Percentiles rank a stretch among this genome's conserved stretches.
Conservation (phyloP, 2,797 vertebrate species). For the Lindbergichthys nudifrons region DNA sequence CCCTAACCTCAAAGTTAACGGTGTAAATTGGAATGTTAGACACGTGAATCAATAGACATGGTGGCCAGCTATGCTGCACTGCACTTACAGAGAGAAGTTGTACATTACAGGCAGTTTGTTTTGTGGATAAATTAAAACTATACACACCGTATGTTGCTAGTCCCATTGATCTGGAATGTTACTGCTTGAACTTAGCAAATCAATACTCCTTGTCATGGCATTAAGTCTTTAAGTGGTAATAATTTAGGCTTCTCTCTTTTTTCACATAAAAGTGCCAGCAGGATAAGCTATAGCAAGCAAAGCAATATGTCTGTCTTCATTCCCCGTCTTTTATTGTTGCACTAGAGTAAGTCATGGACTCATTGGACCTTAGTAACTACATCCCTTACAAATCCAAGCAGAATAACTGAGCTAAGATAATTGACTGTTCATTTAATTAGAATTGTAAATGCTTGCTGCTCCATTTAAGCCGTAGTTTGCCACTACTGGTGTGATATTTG, state of each 20-base stretch:
- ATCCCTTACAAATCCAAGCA: constrained; percentile 46
- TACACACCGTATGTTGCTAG: constrained; percentile 34
- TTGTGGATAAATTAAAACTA: constrained; percentile 37
- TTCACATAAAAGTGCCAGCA: constrained; percentile 15
- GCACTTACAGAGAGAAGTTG: constrained; percentile 19
- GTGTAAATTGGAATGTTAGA: background rate
- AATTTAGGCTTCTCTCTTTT: constrained; percentile 33
- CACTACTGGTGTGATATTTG: constrained; percentile 52
- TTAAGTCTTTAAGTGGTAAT: constrained; percentile 60
- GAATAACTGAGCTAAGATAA: constrained; percentile 57
- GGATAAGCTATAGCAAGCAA: constrained; percentile 2
- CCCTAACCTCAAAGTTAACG: too few relatives aligned
- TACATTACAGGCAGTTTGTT: constrained; percentile 32
- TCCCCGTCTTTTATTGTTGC: constrained; percentile 9
- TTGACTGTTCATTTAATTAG: constrained; percentile 58
- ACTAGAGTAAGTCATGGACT: constrained; percentile 50
- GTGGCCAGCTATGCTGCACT: background rate
- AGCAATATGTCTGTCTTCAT: constrained; percentile 47
- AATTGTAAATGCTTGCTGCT: constrained; percentile 47
- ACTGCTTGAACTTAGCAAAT: constrained; percentile 48
- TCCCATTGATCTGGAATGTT: constrained; percentile 53
- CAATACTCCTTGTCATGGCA: constrained; percentile 61
- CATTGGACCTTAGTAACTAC: constrained; percentile 40
- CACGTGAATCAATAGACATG: constrained; percentile 7
- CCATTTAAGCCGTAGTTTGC: constrained; percentile 54